phyloP scores from a whole-genome alignment of 2,113 vertebrate genomes.

The Phalacrocorax carbo region DNA sequence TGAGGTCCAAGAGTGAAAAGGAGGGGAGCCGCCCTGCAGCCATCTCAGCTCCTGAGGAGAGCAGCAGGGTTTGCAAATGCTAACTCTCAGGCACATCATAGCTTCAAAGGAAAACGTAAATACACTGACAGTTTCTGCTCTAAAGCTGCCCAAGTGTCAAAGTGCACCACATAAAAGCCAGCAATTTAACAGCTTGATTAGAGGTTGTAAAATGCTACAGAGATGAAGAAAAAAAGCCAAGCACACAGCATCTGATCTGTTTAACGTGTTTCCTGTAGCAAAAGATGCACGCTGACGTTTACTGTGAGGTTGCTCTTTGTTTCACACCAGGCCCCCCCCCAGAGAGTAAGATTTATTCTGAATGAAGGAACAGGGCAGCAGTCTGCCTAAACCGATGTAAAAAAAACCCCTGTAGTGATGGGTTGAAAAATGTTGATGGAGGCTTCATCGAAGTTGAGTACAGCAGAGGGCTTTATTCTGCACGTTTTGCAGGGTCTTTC shows the following conservation, averaged over 20 bases:
- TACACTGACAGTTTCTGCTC: neutral
- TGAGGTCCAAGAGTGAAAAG: neutral
- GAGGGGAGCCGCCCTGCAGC: neutral
- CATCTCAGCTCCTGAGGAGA: neutral
- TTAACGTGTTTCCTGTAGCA: neutral
- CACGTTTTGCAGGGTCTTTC: neutral
- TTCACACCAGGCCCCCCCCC: neutral
- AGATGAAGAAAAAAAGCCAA: neutral
- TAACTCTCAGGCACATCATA: neutral
- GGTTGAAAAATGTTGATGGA: neutral
- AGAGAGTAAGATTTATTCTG: neutral
- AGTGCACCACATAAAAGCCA: neutral
- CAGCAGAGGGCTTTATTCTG: neutral
- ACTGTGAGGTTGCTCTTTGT: neutral
- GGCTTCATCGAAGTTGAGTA: neutral
- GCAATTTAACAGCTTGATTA: neutral
- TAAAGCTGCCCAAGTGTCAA: neutral
- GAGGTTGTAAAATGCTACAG: neutral
- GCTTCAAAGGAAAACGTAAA: neutral
- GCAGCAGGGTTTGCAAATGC: neutral
- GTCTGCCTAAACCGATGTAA: neutral
- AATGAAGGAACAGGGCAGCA: neutral
- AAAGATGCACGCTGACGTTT: fast-evolving
- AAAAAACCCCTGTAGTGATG: neutral
- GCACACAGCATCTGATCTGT: neutral